Percentiles rank a stretch among this genome's conserved stretches.
phyloP scores from a whole-genome alignment of 2,113 vertebrate genomes.

The Lipotes vexillifer region DNA sequence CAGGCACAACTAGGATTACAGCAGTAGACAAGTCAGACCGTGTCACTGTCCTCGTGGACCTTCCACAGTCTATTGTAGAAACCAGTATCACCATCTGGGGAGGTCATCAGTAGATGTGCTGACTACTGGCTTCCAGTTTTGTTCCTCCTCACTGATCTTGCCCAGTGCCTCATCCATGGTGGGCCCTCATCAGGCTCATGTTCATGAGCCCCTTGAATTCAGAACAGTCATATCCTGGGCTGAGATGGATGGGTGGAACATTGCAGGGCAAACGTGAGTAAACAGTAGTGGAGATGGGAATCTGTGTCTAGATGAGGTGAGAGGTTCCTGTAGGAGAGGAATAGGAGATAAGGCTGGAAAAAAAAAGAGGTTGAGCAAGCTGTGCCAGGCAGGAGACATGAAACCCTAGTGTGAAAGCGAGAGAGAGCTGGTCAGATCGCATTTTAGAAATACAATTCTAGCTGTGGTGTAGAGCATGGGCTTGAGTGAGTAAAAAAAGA shows the following conservation, averaged over 20 bases:
- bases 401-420: slow-evolving; percentile 13
- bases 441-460: slow-evolving; percentile 26
- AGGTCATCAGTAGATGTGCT: neutral
- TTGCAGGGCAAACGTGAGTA: neutral
- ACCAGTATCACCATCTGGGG: neutral
- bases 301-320: neutral
- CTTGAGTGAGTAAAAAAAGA: neutral
- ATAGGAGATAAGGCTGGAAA: neutral
- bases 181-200: neutral
- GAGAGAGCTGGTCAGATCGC: neutral
- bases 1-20: neutral
- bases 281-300: neutral
- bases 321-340: neutral
- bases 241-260: neutral
- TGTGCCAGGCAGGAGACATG: neutral
- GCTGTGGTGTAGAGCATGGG: neutral
- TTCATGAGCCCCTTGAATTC: slow-evolving; percentile 16
- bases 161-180: neutral
- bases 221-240: neutral
- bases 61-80: neutral
- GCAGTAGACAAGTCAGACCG: neutral
- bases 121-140: neutral
- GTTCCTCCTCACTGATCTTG: slow-evolving; percentile 18
- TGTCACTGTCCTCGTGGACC: neutral
- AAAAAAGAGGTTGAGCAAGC: neutral